Base-by-base conservation (phyloP, 2,888 invertebrate genomes). In the Alentia gelatinosa region DNA sequence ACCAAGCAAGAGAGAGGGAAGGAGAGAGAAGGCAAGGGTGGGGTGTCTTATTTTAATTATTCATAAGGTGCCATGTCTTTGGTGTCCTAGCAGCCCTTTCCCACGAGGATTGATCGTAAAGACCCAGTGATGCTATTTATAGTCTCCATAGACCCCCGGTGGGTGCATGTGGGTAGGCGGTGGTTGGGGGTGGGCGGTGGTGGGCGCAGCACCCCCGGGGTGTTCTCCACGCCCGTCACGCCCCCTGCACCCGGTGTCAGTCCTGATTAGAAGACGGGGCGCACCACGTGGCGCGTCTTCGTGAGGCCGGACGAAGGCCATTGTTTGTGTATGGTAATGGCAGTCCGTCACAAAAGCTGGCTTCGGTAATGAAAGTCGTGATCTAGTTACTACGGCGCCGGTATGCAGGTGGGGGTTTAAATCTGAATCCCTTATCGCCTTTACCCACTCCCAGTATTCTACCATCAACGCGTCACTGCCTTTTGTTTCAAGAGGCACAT, bases 61-160 rank as follows among this genome's bases (percentile, higher is more conserved):
- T 68, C 68, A 68, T 68, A 68, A 68, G 68, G 68, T 30, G 68
- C 33, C 68, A 68, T 68, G 68, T 68, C 68, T 26, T 12, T 30
- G 30, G 30, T 68, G 68, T 68, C 23, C 68, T 26, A 68, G 30
- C 33, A 3, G 1, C 12, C 68, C 4, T 30, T 30, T 68, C 68
- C 68, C 68, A 12, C 30, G 68, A 15, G 68, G 68, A 68, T 68
- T 68, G 68, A 68, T 68, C 68, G 68, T 68, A 68, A 68, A 68
- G 68, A 30, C 68, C 68, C 68, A 68, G n/a, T 68, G 68, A 68
- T 68, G 68, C 68, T 68, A 68, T 68, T 68, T 30, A 30, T 68
- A 68, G 68, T 30, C 68, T 12, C 26, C 15, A 26, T 30, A 26
- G 68, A 30, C 26, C 68, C 68, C 68, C 33, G 12, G 30, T 12